Conservation (phyloP, 2,888 invertebrate species). For the Melipona bicolor region DNA sequence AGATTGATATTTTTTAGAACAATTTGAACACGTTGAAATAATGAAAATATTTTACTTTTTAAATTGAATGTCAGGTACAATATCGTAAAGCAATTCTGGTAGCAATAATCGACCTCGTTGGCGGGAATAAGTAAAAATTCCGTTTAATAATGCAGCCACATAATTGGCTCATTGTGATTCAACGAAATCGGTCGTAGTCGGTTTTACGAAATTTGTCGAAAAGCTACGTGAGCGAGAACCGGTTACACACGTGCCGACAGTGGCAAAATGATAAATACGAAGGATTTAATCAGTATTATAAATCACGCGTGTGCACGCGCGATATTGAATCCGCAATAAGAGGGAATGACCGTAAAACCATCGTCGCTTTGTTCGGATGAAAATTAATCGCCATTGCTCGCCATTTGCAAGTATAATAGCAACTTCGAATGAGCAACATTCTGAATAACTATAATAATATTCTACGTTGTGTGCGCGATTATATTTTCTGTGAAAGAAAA, state of each 20-base stretch:
- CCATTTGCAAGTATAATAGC: neutral
- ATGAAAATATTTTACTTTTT: too few species aligned
- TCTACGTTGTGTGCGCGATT: neutral
- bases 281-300: conserved; percentile 59
- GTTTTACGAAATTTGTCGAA: conserved; percentile 62
- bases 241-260: conserved; percentile 59
- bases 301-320: conserved; percentile 45
- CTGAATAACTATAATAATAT: neutral
- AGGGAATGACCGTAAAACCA: conserved; percentile 29
- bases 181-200: conserved; percentile 38
- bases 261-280: conserved; percentile 59
- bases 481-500: neutral
- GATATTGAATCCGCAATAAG: conserved; percentile 27
- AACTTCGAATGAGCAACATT: neutral
- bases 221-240: conserved; percentile 45
- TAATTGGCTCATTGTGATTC: conserved; percentile 32
- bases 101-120: neutral
- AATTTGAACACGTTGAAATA: too few species aligned
- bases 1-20: too few species aligned
- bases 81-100: neutral
- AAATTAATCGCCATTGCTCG: conserved; percentile 7
- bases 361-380: conserved; percentile 10
- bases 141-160: neutral
- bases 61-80: too few species aligned
- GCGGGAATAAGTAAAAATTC: neutral